Evolutionary conservation across 2,888 invertebrate species (phyloP).

Genomic region (Itoplectis maculator): DNA sequence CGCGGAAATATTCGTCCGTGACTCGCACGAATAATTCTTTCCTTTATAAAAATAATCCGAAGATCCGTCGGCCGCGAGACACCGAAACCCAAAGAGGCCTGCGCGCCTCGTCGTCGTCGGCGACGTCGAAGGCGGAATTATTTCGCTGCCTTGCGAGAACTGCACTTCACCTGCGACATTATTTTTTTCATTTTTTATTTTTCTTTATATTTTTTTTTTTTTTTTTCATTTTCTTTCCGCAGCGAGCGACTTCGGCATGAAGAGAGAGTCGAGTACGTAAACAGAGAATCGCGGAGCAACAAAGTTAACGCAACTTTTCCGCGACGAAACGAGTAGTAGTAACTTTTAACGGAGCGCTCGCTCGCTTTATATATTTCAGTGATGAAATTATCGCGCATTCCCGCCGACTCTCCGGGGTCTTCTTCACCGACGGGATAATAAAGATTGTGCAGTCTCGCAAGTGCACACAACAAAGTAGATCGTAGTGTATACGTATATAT

Average conservation of each 20-base stretch:
- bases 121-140: constrained; percentile 4
- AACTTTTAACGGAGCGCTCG: constrained; percentile 27
- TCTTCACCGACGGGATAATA: constrained; percentile 31
- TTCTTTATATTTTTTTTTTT: not conserved
- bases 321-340: constrained; percentile 25
- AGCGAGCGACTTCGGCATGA: not conserved
- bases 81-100: not conserved
- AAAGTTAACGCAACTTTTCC: constrained; percentile 37
- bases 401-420: constrained; percentile 17
- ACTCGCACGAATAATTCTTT: constrained; percentile 23
- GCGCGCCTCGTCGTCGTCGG: constrained; percentile 19
- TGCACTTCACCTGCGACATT: constrained; percentile 19
- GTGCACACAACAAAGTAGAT: constrained; percentile 38
- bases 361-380: constrained; percentile 29
- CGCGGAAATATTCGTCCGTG: constrained; percentile 28
- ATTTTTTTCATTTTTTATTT: not conserved
- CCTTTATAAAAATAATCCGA: constrained; percentile 25
- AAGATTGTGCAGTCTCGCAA: constrained; percentile 49
- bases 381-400: constrained; percentile 38
- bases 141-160: constrained; percentile 35
- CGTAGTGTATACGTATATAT: constrained; percentile 17
- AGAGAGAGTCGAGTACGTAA: constrained; percentile 30
- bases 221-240: not conserved
- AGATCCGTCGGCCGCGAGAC: constrained; percentile 34
- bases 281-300: constrained; percentile 34